A percentile compares a stretch with the other conserved stretches of the same genome.
These are phyloP conservation scores for Andrena bicolor DNA, from an alignment of 2,888 invertebrate genomes.

Conservation along the genomic window DNA sequence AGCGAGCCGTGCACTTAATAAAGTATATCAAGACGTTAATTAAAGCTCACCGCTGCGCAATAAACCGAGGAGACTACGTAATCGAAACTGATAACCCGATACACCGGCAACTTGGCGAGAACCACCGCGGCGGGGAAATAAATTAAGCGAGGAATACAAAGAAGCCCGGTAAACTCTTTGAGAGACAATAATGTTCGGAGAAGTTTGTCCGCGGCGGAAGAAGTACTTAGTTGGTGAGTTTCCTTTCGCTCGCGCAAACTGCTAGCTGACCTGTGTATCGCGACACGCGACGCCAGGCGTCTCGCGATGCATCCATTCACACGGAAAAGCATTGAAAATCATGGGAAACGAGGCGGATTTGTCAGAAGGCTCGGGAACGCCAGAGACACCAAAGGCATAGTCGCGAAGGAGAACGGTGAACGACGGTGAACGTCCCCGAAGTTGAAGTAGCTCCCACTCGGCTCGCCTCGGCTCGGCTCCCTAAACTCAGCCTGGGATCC, in stretches of 20 bases:
- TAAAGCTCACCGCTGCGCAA: neutral
- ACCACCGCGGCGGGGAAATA: neutral
- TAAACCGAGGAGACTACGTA: slow-evolving; percentile 16
- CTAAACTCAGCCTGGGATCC: slow-evolving; percentile 4
- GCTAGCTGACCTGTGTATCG: slow-evolving; percentile 3
- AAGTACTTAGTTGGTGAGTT: slow-evolving; percentile 14
- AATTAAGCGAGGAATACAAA: slow-evolving; percentile 9
- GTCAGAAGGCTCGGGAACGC: neutral
- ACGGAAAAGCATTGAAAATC: slow-evolving; percentile 16
- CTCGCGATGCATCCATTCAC: neutral
- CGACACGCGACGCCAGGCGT: neutral
- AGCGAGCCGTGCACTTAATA: neutral
- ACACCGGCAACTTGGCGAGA: too few species aligned
- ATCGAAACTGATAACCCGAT: slow-evolving; percentile 30
- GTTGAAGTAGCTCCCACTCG: slow-evolving; percentile 68
- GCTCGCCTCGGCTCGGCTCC: slow-evolving; percentile 21
- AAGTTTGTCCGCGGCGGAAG: neutral
- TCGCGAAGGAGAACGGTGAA: slow-evolving; percentile 32
- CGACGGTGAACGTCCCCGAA: slow-evolving; percentile 59
- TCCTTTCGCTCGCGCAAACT: slow-evolving; percentile 26
- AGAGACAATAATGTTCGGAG: neutral
- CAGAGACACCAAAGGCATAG: slow-evolving; percentile 1
- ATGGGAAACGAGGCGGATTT: slow-evolving; percentile 36
- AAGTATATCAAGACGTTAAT: neutral
- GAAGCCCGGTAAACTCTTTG: neutral